These are phyloP conservation scores for Drosophila buzzatii DNA, from an alignment of 2,888 invertebrate species.

Conservation along the genomic window DNA sequence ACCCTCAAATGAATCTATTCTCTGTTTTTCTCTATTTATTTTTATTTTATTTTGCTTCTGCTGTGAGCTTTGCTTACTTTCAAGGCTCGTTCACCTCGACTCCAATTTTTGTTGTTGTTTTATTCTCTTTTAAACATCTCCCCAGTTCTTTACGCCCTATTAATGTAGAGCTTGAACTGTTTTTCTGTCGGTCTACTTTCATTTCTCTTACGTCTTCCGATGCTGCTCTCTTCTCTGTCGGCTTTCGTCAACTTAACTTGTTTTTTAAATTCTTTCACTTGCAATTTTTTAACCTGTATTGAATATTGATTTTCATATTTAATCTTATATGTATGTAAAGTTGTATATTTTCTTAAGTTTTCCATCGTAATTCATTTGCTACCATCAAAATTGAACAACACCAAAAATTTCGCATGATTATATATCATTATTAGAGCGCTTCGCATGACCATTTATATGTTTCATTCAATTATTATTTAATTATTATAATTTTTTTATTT, in stretches of 20 bases:
- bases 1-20: too few species aligned
- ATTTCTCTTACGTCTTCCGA: background rate
- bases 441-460: background rate
- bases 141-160: background rate
- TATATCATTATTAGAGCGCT: background rate
- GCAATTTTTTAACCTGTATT: slow-evolving; percentile 13
- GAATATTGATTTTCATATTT: background rate
- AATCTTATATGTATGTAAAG: background rate
- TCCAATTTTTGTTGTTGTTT: background rate
- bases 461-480: too few species aligned
- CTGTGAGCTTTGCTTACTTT: slow-evolving; percentile 20
- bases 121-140: too few species aligned
- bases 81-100: background rate
- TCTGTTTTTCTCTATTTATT: background rate
- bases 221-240: background rate
- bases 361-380: background rate
- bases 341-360: background rate
- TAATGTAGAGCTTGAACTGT: background rate
- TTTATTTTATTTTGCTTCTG: too few species aligned
- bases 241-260: background rate
- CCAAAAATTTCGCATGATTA: background rate
- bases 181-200: background rate
- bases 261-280: slow-evolving; percentile 16
- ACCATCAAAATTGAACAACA: background rate
- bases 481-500: too few species aligned